phyloP scores from a whole-genome alignment of 2,797 vertebrate genomes.

The Dallia pectoralis region DNA sequence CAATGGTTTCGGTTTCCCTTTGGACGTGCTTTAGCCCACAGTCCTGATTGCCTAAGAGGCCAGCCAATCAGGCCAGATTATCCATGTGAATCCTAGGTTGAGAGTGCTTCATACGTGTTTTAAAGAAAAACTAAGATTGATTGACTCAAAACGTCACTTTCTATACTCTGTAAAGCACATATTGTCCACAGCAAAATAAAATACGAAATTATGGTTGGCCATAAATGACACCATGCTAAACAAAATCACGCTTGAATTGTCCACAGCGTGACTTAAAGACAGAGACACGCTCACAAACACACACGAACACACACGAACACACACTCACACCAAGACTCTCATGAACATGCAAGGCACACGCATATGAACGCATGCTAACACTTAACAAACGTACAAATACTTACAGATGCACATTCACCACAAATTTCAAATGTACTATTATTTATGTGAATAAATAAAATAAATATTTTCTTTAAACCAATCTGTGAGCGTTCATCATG shows the following conservation, averaged over 20 bases:
- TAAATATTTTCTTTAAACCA: constrained; percentile 70
- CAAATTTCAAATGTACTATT: constrained; percentile 67
- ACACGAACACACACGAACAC: constrained; percentile 46
- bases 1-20: too few species aligned
- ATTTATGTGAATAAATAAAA: constrained; percentile 80
- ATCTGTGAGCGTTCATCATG: constrained; percentile 6
- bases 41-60: too few species aligned
- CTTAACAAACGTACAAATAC: constrained; percentile 1
- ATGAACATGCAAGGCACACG: constrained; percentile 40
- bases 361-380: constrained; percentile 21
- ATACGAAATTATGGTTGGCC: too few species aligned
- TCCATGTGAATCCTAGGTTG: too few species aligned
- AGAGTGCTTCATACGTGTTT: too few species aligned
- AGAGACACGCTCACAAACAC: not conserved
- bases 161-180: constrained; percentile 42
- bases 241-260: too few species aligned
- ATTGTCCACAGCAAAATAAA: not conserved
- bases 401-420: constrained; percentile 19
- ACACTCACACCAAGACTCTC: constrained; percentile 47
- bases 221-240: too few species aligned
- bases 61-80: too few species aligned
- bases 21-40: too few species aligned
- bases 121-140: too few species aligned
- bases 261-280: too few species aligned
- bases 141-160: too few species aligned